Evolutionary conservation across 2,113 vertebrate species (phyloP), one percentile per base, ranked within the genome.

Genomic region (Ailurus styani): DNA sequence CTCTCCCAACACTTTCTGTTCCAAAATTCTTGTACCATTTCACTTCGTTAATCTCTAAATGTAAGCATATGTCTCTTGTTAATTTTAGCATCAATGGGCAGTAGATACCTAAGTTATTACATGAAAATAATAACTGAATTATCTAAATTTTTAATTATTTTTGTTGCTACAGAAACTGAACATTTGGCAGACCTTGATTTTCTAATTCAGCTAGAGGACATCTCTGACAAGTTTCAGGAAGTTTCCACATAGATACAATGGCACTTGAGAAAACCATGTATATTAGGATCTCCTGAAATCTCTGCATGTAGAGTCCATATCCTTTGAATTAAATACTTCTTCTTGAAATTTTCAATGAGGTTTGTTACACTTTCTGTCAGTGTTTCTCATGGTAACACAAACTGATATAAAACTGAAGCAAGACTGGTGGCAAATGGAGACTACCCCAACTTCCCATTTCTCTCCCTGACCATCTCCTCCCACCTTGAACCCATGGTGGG

Each of bases 401-500:
- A 50, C 9, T 13, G 57, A 78, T 55, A 1, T 10, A 45, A 52
- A 68, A 60, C 34, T 23, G 13, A 72, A 64, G 37, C 37, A 64
- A 11, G 5, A 72, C 9, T 18, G 17, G 4, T 2, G 20, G 4
- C 1, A 21, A 3, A 13, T 42, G 34, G 52, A 60, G 18, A 64
- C 7, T 7, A 52, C 2, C 37, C 34, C 73, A 17, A 11, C 9
- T 54, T 72, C 57, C 50, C 14, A 8, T 21, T 90, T 83, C 23
- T 60, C 62, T 78, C 54, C 55, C 31, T 34, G 11, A 3, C 68
- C 6, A 15, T 42, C 42, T 14, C 45, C 25, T 75, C 29, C 25
- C 7, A 18, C 3, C 42, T 13, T 0, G 1, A 52, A 5, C 42
- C 54, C 3, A 23, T 12, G 42, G 2, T 31, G 0, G 6, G 11